Evolutionary conservation across 2,888 invertebrate genomes (phyloP).

Genomic region (Cantharis rufa): DNA sequence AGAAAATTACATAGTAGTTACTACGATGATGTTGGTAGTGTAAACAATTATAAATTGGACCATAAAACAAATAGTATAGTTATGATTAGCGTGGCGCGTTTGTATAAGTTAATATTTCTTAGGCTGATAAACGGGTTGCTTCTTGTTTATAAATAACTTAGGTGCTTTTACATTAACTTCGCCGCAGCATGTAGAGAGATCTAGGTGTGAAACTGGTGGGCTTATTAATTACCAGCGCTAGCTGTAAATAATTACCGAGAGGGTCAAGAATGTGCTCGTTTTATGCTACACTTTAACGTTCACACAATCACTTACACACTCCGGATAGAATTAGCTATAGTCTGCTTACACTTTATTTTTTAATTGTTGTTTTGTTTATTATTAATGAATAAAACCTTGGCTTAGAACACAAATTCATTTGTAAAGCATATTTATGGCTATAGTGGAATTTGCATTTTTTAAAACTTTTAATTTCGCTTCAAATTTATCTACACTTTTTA

Average conservation of each 20-base stretch:
- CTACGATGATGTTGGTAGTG: not conserved
- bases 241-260: conserved; percentile 28
- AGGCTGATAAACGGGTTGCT: conserved; percentile 12
- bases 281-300: conserved; percentile 20
- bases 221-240: conserved; percentile 31
- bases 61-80: not conserved
- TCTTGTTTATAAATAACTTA: conserved; percentile 15
- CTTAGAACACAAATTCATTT: not conserved
- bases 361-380: conserved; percentile 1
- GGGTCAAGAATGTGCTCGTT: conserved; percentile 30
- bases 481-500: not conserved
- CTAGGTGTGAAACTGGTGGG: conserved; percentile 28
- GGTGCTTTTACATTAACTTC: conserved; percentile 21
- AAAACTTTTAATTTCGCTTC: not conserved
- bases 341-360: not conserved
- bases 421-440: not conserved
- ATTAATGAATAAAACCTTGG: not conserved
- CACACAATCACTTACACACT: not conserved
- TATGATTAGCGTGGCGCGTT: not conserved
- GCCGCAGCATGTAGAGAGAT: conserved; percentile 13
- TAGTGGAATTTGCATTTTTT: not conserved
- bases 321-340: not conserved
- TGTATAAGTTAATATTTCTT: conserved; percentile 1
- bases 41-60: not conserved
- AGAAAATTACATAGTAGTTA: not conserved